Evolutionary conservation across 1,140 invertebrate genomes (phyloP).

Genomic region (Drosophila pseudoobscura): DNA sequence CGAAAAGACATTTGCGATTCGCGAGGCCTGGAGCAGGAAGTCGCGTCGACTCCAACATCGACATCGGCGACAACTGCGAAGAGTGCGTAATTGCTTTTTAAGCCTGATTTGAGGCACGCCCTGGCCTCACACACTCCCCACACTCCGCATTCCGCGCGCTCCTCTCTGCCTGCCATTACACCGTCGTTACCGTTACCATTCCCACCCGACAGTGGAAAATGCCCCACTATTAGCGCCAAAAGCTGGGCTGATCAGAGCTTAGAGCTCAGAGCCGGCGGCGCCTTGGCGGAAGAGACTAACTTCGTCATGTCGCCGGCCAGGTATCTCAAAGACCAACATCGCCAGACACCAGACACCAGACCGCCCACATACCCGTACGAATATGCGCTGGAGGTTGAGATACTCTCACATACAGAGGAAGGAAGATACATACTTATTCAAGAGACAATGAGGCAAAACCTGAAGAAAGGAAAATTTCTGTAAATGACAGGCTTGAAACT

Average conservation of each 20-base stretch:
- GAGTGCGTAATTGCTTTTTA: slow-evolving; percentile 70
- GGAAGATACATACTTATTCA: slow-evolving; percentile 6
- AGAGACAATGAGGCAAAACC: not conserved
- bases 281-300: slow-evolving; percentile 57
- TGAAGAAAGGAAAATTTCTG: too few species aligned
- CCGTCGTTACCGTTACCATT: not conserved
- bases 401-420: not conserved
- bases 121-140: slow-evolving; percentile 6
- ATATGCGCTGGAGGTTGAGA: not conserved
- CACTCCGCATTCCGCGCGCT: not conserved
- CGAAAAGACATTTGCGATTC: slow-evolving; percentile 26
- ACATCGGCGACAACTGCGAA: slow-evolving; percentile 57
- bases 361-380: not conserved
- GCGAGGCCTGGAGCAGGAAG: slow-evolving; percentile 43
- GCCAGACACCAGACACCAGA: not conserved
- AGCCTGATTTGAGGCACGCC: slow-evolving; percentile 58
- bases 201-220: slow-evolving; percentile 10
- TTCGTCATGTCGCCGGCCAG: slow-evolving; percentile 27
- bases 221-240: slow-evolving; percentile 59
- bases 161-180: not conserved
- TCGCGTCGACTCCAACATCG: slow-evolving; percentile 28
- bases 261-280: slow-evolving; percentile 13
- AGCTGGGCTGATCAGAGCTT: slow-evolving; percentile 25
- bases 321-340: slow-evolving; percentile 16
- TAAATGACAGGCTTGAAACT: too few species aligned